These are phyloP conservation scores for Pogonocherus hispidulus DNA, from an alignment of 2,888 invertebrate species.

Conservation along the genomic window DNA sequence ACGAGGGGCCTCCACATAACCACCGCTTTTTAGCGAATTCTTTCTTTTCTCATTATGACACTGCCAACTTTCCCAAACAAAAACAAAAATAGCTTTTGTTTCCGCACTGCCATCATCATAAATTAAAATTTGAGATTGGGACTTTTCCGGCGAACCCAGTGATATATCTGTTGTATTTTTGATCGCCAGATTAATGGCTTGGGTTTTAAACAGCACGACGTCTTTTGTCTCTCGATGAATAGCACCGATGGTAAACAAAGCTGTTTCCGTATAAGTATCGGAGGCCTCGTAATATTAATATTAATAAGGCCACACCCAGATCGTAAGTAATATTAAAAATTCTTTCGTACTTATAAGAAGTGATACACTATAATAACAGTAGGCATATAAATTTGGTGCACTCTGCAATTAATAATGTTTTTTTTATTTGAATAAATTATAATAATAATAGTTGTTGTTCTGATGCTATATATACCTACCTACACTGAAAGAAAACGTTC, in stretches of 20 bases:
- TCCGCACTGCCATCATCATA: neutral
- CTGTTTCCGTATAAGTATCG: slow-evolving; percentile 4
- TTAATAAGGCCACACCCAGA: neutral
- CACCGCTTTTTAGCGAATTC: neutral
- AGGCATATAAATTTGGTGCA: no score
- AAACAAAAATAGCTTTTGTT: neutral
- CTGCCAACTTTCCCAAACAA: neutral
- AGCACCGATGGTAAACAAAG: neutral
- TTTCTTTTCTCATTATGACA: neutral
- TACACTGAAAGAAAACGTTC: no score
- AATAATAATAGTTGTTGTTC: no score
- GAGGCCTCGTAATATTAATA: slow-evolving; percentile 2
- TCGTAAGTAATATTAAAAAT: no score
- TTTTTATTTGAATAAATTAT: no score
- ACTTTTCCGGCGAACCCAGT: neutral
- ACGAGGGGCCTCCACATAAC: neutral
- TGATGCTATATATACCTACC: no score
- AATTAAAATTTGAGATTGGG: neutral
- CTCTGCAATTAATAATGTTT: no score
- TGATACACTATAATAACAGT: no score
- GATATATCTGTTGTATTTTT: neutral
- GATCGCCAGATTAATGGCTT: neutral
- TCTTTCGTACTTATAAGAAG: no score
- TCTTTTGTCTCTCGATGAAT: neutral
- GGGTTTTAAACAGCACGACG: neutral